Evolutionary conservation across 2,888 invertebrate species (phyloP).

Genomic region (Bellardia bayeri): DNA sequence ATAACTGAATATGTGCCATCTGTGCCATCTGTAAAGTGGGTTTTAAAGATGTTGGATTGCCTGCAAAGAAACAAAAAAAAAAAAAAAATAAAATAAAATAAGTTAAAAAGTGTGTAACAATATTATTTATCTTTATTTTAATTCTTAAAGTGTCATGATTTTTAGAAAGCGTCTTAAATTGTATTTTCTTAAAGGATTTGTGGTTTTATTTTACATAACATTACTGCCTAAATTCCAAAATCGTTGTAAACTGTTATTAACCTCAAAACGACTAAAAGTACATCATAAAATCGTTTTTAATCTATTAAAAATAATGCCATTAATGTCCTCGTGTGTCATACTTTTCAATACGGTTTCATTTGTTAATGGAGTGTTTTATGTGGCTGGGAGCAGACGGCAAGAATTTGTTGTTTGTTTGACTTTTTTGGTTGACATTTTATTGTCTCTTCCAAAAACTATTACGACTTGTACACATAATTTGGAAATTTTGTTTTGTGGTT

Average conservation of each 20-base stretch:
- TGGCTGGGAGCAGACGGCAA: not conserved
- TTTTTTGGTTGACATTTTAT: not conserved
- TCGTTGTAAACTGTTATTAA: not conserved
- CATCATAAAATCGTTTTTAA: conserved; percentile 6
- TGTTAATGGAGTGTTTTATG: conserved; percentile 26
- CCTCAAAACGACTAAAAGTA: not conserved
- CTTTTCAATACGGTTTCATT: conserved; percentile 24
- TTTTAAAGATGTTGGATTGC: no score
- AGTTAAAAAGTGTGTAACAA: no score
- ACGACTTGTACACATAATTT: conserved; percentile 60
- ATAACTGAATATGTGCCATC: no score
- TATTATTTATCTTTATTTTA: no score
- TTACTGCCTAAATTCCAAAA: not conserved
- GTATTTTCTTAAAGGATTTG: not conserved
- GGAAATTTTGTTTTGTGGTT: conserved; percentile 61
- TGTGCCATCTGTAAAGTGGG: no score
- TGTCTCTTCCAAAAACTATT: conserved; percentile 36
- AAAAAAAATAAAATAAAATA: no score
- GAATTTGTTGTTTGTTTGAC: not conserved
- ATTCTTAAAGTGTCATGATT: no score
- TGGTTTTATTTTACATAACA: not conserved
- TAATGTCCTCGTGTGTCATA: conserved; percentile 10
- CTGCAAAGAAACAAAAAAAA: no score
- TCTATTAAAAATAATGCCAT: conserved; percentile 3
- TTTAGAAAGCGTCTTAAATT: no score